Evolutionary conservation across 2,888 invertebrate species (phyloP).

Genomic region (Orthosia gracilis): DNA sequence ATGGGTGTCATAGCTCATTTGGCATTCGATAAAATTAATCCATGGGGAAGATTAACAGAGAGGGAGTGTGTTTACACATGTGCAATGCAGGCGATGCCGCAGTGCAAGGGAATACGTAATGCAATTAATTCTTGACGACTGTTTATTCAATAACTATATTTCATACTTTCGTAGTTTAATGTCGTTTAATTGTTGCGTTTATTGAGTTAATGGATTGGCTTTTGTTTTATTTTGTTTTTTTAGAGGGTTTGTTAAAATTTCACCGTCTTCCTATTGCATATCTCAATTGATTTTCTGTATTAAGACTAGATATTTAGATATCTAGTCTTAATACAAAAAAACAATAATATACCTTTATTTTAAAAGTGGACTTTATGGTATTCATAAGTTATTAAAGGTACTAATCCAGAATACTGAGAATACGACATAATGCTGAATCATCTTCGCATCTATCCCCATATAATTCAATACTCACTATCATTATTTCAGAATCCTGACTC

Average conservation of each 20-base stretch:
- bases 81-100: conserved; percentile 68
- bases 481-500: conserved; percentile 43
- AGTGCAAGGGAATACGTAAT: conserved; percentile 76
- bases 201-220: conserved; percentile 62
- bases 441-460: neutral
- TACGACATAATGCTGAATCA: conserved; percentile 22
- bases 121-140: conserved; percentile 83
- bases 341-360: too few relatives aligned
- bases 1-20: conserved; percentile 89
- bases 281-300: neutral
- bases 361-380: neutral
- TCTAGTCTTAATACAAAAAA: too few relatives aligned
- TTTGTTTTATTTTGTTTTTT: conserved; percentile 42
- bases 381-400: neutral
- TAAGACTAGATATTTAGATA: too few relatives aligned
- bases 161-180: conserved; percentile 75
- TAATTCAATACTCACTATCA: conserved; percentile 15
- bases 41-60: conserved; percentile 83
- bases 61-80: conserved; percentile 85
- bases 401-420: neutral
- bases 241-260: neutral
- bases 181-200: conserved; percentile 69
- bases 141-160: conserved; percentile 79
- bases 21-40: conserved; percentile 90
- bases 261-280: too few relatives aligned